A percentile compares a stretch with the other conserved stretches of the same genome.
These are phyloP conservation scores for Temnothorax ravouxi DNA, from an alignment of 2,888 invertebrate species.

Conservation along the genomic window DNA sequence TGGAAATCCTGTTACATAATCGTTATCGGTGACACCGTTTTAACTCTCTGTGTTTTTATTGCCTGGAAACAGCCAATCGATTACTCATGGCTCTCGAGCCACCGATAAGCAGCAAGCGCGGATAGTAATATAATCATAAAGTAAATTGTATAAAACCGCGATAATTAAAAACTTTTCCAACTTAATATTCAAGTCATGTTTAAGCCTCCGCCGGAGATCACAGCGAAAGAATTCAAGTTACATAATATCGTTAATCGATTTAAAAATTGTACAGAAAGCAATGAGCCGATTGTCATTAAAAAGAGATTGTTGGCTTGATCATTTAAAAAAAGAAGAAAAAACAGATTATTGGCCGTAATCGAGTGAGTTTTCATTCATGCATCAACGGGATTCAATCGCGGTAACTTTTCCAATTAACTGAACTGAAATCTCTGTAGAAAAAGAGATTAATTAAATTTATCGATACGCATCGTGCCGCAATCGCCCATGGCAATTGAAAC, in stretches of 20 bases:
- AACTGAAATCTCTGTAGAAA: conserved; percentile 35
- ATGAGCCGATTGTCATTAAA: conserved; percentile 22
- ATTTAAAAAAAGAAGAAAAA: conserved; percentile 8
- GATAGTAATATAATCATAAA: conserved; percentile 38
- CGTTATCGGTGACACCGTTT: neutral
- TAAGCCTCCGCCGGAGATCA: conserved; percentile 18
- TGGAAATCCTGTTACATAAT: conserved; percentile 1
- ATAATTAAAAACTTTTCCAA: conserved; percentile 55
- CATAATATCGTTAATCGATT: conserved; percentile 43
- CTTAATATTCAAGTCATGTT: conserved; percentile 34
- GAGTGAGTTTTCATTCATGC: conserved; percentile 16
- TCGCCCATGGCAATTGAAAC: conserved; percentile 4
- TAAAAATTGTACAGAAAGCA: conserved; percentile 25
- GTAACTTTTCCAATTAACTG: conserved; percentile 60
- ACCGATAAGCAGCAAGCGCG: conserved; percentile 10
- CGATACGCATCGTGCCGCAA: neutral
- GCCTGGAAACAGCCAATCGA: neutral
- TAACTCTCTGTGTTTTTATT: conserved; percentile 2
- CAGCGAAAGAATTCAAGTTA: conserved; percentile 16
- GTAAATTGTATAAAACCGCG: conserved; percentile 38
- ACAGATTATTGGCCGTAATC: conserved; percentile 24
- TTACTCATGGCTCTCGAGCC: neutral
- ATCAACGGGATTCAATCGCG: conserved; percentile 22
- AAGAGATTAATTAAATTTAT: conserved; percentile 13
- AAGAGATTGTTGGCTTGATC: neutral